These are phyloP conservation scores for Ochotona princeps DNA, from an alignment of 2,113 vertebrate species.

Conservation along the genomic window DNA sequence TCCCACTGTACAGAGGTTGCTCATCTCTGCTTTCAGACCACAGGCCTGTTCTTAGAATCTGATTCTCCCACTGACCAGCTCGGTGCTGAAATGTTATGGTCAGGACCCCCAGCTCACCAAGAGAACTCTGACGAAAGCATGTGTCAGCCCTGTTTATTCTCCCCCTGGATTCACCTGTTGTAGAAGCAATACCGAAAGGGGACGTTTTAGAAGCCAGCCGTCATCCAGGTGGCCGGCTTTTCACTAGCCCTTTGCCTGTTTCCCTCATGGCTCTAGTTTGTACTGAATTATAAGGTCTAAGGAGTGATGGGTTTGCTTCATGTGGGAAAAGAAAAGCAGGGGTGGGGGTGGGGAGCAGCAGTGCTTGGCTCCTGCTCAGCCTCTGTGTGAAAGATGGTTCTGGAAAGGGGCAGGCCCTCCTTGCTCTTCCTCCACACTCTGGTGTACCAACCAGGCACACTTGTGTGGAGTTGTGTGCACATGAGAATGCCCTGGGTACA, in stretches of 20 bases:
- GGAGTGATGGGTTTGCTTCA: not conserved
- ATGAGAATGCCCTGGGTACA: not conserved
- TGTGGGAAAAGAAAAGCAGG: not conserved
- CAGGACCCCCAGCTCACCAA: not conserved
- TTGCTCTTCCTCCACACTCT: not conserved
- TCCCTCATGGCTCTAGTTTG: not conserved
- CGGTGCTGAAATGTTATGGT: constrained; percentile 15
- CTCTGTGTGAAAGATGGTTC: not conserved
- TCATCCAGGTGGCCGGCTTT: not conserved
- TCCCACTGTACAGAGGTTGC: not conserved
- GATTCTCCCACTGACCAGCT: not conserved
- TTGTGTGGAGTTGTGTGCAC: not conserved
- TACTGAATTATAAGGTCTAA: constrained; percentile 18
- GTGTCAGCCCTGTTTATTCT: not conserved
- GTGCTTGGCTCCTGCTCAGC: not conserved
- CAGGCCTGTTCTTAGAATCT: not conserved
- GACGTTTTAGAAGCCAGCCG: not conserved
- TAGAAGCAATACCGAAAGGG: constrained; percentile 24
- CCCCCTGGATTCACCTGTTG: not conserved
- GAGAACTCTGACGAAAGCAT: not conserved
- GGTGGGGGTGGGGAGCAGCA: not conserved
- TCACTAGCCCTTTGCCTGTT: not conserved
- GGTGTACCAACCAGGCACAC: not conserved
- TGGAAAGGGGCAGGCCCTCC: not conserved
- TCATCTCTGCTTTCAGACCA: not conserved